Percentiles rank a stretch among this genome's conserved stretches.
These are phyloP conservation scores for Dione juno DNA, from an alignment of 2,888 invertebrate species.

Conservation along the genomic window DNA sequence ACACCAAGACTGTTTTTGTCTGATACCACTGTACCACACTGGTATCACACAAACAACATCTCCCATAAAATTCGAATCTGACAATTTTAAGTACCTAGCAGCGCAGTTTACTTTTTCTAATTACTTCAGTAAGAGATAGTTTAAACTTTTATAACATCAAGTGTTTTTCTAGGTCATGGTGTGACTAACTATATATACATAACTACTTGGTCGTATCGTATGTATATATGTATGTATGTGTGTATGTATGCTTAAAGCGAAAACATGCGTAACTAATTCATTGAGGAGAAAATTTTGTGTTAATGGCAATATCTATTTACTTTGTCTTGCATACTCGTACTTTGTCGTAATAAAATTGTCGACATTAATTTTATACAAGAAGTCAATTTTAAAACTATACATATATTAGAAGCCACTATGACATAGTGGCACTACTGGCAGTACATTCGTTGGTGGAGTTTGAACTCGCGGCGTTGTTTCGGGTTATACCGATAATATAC, in stretches of 20 bases:
- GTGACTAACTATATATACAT: not conserved
- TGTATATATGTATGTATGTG: not conserved
- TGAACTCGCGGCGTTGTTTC: no score
- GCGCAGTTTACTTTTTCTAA: not conserved
- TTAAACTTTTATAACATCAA: not conserved
- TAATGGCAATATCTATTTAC: not conserved
- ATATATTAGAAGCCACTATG: no score
- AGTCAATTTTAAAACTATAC: no score
- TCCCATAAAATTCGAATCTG: not conserved
- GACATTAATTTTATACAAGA: no score
- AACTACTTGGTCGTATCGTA: conserved; percentile 7
- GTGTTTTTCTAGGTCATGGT: conserved; percentile 17
- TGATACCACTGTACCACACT: no score
- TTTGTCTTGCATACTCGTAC: no score
- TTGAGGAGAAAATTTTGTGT: conserved; percentile 21
- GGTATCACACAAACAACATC: not conserved
- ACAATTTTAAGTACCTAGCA: not conserved
- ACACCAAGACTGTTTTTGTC: no score
- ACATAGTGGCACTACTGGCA: no score
- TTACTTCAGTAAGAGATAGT: not conserved
- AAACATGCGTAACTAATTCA: conserved; percentile 27
- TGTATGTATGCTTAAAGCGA: not conserved
- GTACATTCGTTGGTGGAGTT: no score
- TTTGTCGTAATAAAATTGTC: not conserved
- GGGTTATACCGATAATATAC: no score